These are phyloP conservation scores for Sterrhoptilus dennistouni DNA, from an alignment of 2,113 vertebrate species.

Conservation along the genomic window DNA sequence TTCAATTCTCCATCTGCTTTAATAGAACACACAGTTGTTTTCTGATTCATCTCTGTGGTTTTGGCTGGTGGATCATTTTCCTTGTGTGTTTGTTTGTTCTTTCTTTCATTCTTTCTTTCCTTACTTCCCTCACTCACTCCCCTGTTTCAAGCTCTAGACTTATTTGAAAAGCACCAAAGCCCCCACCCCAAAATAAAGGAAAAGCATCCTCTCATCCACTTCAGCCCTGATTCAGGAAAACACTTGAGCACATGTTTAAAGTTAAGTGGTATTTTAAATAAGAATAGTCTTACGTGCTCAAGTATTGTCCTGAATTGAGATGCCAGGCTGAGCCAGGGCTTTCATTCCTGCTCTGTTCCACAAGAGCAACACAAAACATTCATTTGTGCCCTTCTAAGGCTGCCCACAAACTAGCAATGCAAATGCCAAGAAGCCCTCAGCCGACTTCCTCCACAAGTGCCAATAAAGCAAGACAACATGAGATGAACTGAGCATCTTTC, in stretches of 20 bases:
- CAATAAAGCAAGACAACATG: neutral
- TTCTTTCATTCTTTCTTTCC: neutral
- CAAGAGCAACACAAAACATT: neutral
- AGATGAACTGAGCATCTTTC: neutral
- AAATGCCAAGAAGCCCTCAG: neutral
- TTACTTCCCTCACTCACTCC: neutral
- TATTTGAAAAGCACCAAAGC: neutral
- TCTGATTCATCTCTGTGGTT: conserved; percentile 60
- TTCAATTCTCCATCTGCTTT: conserved; percentile 39
- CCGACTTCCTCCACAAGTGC: neutral
- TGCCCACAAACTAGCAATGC: neutral
- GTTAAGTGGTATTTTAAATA: neutral
- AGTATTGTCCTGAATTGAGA: neutral
- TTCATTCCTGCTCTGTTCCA: neutral
- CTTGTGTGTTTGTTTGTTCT: neutral
- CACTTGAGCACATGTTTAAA: neutral
- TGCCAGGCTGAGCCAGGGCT: neutral
- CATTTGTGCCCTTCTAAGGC: neutral
- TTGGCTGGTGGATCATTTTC: conserved; percentile 47
- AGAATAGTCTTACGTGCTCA: neutral
- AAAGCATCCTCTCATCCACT: neutral
- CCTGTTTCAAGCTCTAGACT: neutral
- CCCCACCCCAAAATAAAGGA: neutral
- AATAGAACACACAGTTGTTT: conserved; percentile 56
- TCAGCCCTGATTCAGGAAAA: neutral